Base-by-base conservation (phyloP, 2,797 vertebrate genomes). In the Acestrorhynchus altus region DNA sequence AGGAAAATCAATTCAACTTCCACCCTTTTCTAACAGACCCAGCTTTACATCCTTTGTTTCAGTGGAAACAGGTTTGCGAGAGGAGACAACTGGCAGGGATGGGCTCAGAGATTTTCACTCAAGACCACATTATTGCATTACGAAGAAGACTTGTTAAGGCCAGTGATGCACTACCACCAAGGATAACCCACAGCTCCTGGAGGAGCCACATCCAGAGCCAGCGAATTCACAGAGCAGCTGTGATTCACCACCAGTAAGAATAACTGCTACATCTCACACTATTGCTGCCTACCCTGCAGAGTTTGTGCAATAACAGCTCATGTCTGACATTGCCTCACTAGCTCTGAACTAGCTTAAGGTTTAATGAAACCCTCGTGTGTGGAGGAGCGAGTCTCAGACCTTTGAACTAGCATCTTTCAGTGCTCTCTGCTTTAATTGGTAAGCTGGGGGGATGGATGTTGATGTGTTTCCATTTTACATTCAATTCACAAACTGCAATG, bases 1-100 rank as follows among this genome's bases (percentile, higher is more conserved):
- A 2, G 31, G 31, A 35, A 35, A 35, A 35, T 2, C 6, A 35
- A 2, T 35, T 6, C 31, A 35, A 35, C 2, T 8, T 18, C n/a
- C 39, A 10, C 12, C 35, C 8, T 63, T 42, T 22, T 20, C 16
- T 42, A 39, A 42, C 35, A n/a, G 22, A 42, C 31, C 2, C 69
- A 59, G 10, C 20, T 40, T 26, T 9, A 16, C 28, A 42, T 40
- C 18, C 42, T 44, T 20, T 75, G 20, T 78, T 69, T 20, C 79
- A 82, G 80, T 86, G 80, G 84, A 86, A 81, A 57, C 70, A 52
- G 28, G 9, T n/a, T 6, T 57, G 46, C 26, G 77, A 47, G 13
- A 40, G 57, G 59, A 79, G 22, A 52, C 60, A 26, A 18, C 18
- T 26, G 39, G 13, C 7, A 24, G 49, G 51, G 31, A 15, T 28